Evolutionary conservation across 2,113 vertebrate species (phyloP).

Genomic region (Monarcha castaneiventris): DNA sequence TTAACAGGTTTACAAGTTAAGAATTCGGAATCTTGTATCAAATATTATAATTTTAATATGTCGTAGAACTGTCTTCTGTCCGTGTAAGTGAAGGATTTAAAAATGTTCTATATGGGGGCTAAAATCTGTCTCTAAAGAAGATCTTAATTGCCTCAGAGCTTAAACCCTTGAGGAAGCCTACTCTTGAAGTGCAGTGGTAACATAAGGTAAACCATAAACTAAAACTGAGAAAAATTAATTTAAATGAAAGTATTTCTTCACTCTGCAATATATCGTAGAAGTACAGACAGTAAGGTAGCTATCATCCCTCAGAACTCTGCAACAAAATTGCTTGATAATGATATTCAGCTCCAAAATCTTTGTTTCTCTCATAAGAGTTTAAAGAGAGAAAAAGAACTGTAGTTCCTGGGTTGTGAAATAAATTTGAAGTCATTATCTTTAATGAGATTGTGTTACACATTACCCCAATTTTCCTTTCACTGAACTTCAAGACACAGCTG

Average conservation of each 20-base stretch:
- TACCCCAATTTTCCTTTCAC: neutral
- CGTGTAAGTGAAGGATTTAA: neutral
- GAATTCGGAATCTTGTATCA: neutral
- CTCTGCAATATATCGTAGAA: neutral
- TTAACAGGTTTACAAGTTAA: neutral
- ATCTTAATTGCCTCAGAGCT: neutral
- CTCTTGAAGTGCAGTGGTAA: neutral
- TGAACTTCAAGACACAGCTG: neutral
- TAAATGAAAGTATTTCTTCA: neutral
- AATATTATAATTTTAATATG: neutral
- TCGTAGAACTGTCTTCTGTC: neutral
- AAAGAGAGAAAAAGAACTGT: neutral
- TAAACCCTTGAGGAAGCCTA: neutral
- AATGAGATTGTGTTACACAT: neutral
- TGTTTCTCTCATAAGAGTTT: neutral
- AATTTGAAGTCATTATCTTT: neutral
- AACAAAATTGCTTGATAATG: neutral
- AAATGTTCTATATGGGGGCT: neutral
- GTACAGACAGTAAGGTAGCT: neutral
- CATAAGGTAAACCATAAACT: neutral
- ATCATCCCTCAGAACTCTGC: neutral
- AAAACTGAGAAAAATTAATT: neutral
- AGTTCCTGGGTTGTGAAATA: neutral
- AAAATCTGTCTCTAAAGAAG: neutral
- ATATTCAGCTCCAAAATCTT: neutral